phyloP scores from a whole-genome alignment of 1,140 invertebrate species.

The Pseudachorutes palmiensis region DNA sequence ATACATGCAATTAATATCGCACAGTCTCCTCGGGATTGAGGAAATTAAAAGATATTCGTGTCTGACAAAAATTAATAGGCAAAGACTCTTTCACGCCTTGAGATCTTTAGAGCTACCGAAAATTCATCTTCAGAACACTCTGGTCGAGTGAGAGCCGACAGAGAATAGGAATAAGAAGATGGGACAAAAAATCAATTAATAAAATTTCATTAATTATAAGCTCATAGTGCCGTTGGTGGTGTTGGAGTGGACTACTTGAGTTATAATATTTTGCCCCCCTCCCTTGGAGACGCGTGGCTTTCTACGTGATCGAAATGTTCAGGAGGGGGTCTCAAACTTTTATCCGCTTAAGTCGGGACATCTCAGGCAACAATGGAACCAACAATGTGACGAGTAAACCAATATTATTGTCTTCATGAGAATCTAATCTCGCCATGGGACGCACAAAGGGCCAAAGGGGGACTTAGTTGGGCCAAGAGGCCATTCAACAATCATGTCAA shows the following conservation, averaged over 20 bases:
- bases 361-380: neutral
- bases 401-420: neutral
- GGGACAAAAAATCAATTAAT: slow-evolving; percentile 32
- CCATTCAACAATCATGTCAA: no score
- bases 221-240: slow-evolving; percentile 13
- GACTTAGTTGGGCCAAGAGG: no score
- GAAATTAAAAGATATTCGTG: slow-evolving; percentile 1
- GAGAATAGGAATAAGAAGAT: neutral
- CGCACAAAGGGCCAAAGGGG: no score
- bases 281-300: slow-evolving; percentile 26
- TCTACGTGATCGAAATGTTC: slow-evolving; percentile 25
- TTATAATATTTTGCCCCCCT: slow-evolving; percentile 10
- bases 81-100: neutral
- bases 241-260: neutral
- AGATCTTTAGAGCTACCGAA: slow-evolving; percentile 26
- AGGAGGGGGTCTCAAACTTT: slow-evolving; percentile 17
- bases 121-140: neutral
- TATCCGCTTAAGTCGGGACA: neutral
- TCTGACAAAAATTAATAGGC: slow-evolving; percentile 3
- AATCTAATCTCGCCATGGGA: no score
- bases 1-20: slow-evolving; percentile 31
- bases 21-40: neutral
- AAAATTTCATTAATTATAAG: slow-evolving; percentile 33
- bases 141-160: neutral
- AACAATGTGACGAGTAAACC: neutral